A percentile compares a stretch with the other conserved stretches of the same genome.
Conservation (phyloP, 2,888 invertebrate species). For the Cistogaster globosa region DNA sequence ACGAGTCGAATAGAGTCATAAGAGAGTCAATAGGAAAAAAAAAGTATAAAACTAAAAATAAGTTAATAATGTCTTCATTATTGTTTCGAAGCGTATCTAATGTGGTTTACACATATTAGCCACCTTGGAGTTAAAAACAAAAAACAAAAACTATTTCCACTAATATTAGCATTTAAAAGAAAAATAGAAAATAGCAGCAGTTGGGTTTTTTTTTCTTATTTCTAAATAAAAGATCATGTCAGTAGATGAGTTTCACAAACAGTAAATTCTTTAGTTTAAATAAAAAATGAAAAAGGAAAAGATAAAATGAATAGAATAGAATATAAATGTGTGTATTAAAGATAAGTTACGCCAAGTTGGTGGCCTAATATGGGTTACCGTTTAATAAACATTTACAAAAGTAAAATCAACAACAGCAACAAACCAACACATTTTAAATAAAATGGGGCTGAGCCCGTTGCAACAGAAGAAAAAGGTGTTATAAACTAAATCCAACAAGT, state of each 20-base stretch:
- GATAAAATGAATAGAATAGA: constrained; percentile 1
- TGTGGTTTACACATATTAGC: constrained; percentile 81
- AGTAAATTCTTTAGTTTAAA: constrained; percentile 23
- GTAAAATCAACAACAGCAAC: background rate
- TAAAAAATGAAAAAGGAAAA: constrained; percentile 25
- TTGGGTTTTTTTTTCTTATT: constrained; percentile 18
- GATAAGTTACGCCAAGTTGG: constrained; percentile 70
- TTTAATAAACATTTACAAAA: constrained; percentile 60
- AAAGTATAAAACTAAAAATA: constrained; percentile 74
- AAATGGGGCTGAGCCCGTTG: background rate
- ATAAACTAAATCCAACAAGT: constrained; percentile 47
- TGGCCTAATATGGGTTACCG: constrained; percentile 66
- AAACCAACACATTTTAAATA: background rate
- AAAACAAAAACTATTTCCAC: constrained; percentile 23
- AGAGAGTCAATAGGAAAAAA: constrained; percentile 48
- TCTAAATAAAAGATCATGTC: constrained; percentile 34
- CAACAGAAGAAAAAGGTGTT: constrained; percentile 23
- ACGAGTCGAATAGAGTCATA: background rate
- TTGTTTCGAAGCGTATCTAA: constrained; percentile 81
- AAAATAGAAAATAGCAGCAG: constrained; percentile 26
- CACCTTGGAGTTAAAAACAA: constrained; percentile 72
- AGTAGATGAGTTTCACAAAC: constrained; percentile 49
- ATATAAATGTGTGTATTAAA: constrained; percentile 26
- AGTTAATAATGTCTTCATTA: constrained; percentile 82
- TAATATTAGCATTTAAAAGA: constrained; percentile 44